Base-by-base conservation (phyloP, 2,888 invertebrate genomes). In the Macaria notata region DNA sequence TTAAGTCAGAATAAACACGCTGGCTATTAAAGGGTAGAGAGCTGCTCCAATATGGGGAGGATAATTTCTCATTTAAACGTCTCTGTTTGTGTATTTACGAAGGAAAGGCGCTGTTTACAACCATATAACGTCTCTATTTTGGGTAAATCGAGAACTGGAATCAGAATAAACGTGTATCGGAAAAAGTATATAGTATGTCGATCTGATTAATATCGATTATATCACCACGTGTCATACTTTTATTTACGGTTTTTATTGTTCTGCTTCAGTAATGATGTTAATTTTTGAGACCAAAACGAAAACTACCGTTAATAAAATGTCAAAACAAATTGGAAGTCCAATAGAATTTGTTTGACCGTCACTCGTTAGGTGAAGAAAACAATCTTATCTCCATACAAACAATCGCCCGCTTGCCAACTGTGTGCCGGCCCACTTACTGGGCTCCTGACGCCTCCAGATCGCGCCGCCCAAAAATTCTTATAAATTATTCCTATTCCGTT, bases 401-500 rank as follows among this genome's bases (percentile, higher is more conserved):
- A 57, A 52, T 49, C 33, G 5, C 41, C 4, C 9, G 8, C 41
- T 9, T 9, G n/a, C 6, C 41, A 41, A 41, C 41, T n/a, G 6
- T 9, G n/a, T 3, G 31, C 50, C 43, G 9, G 3, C 47, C 42
- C 44, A 38, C 31, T 43, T 39, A 38, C 31, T 43, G 1, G 49
- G 31, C 9, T 6, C 9, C 9, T 42, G 36, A 39, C 39, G 41
- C 41, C 39, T 44, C 44, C 54, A 36, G 60, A 73, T 73, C 72
- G 69, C 61, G 65, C 64, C 65, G 70, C 71, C 73, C 71, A 76
- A 81, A 78, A 78, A 77, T 78, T 74, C 67, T 79, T 81, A 83
- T 81, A 86, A 80, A 81, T 82, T 81, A 83, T 87, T 76, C 81
- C 83, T 81, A 81, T 81, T 73, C 74, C 73, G 76, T 82, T 76